Percentiles rank a stretch among this genome's conserved stretches.
Conservation (phyloP, 2,797 vertebrate genomes). For the Schizothorax lantsangensis region DNA sequence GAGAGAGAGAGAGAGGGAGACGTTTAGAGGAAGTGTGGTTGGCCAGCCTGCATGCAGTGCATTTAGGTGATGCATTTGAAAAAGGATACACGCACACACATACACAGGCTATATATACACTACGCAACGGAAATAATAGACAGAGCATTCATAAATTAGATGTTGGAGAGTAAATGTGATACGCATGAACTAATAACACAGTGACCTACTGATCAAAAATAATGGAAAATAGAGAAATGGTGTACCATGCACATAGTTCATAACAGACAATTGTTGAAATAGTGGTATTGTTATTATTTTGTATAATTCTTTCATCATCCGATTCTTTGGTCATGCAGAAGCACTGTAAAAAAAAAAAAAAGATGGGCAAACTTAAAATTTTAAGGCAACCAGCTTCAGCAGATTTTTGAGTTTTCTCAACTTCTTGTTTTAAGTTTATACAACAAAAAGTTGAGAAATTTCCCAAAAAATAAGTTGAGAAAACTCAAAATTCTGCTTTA, state of each 20-base stretch:
- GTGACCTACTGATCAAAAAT: neutral
- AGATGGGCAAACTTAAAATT: too few relatives aligned
- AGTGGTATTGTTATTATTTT: neutral
- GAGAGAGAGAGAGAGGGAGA: slow-evolving; percentile 22
- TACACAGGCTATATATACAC: slow-evolving; percentile 22
- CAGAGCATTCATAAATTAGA: slow-evolving; percentile 11
- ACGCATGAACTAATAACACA: neutral
- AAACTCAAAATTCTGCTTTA: too few relatives aligned
- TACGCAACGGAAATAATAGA: slow-evolving; percentile 12
- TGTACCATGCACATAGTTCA: neutral
- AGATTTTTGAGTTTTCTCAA: too few relatives aligned
- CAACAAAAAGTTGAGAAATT: too few relatives aligned
- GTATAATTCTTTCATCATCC: too few relatives aligned
- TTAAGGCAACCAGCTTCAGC: too few relatives aligned
- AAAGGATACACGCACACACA: neutral
- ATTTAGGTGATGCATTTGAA: slow-evolving; percentile 15
- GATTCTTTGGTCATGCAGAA: neutral
- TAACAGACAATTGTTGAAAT: neutral
- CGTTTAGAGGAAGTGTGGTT: slow-evolving; percentile 38
- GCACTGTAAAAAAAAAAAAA: too few relatives aligned
- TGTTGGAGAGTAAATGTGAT: neutral
- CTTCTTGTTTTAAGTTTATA: too few relatives aligned
- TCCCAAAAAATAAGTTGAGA: too few relatives aligned
- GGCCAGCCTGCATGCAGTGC: slow-evolving; percentile 9
- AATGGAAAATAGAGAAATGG: neutral